Base-by-base conservation (phyloP, 2,888 invertebrate species). In the Caprella mutica region DNA sequence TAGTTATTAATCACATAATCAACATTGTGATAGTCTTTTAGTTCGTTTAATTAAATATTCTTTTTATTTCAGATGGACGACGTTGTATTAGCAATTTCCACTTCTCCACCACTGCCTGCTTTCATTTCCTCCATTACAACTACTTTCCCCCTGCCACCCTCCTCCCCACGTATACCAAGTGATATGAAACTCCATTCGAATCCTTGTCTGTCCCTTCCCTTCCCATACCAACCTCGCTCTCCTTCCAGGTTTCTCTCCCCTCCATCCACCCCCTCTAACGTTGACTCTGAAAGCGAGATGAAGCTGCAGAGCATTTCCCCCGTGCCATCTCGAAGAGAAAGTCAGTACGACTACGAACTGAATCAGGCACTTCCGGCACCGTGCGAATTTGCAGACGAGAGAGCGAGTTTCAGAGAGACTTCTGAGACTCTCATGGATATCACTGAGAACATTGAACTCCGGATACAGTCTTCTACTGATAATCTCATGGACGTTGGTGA, bases 371-470 rank as follows among this genome's bases (percentile, higher is more conserved):
- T 87, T 64, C 87, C 87, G 1, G 86, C 81, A 43, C 89, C 89
- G 55, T 66, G 63, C 39, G 85, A 85, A 68, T 89, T 89, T 72
- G 88, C 88, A 2, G 88, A 88, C 69, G 83, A 56, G 14, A 38
- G 24, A 8, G 40, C 40, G 29, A 59, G 58, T 17, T 51, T 55
- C 44, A 50, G 55, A 40, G 61, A 56, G 19, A 29, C 42, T 3
- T 33, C n/a, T 51, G 40, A 51, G 51, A 51, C 21, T 17, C 29
- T 30, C 5, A 30, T 23, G 29, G 24, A 21, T 21, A 23, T 9
- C 6, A 14, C 62, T 12, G 58, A 57, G 14, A 58, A 55, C 33
- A 54, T 61, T 21, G 59, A 63, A 40, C 48, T 62, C 6, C 50
- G 63, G 33, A 61, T 61, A 39, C 55, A 61, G 35, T 59, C 59